These are phyloP conservation scores for Leuciscus idus DNA, from an alignment of 2,113 vertebrate genomes.

Conservation along the genomic window DNA sequence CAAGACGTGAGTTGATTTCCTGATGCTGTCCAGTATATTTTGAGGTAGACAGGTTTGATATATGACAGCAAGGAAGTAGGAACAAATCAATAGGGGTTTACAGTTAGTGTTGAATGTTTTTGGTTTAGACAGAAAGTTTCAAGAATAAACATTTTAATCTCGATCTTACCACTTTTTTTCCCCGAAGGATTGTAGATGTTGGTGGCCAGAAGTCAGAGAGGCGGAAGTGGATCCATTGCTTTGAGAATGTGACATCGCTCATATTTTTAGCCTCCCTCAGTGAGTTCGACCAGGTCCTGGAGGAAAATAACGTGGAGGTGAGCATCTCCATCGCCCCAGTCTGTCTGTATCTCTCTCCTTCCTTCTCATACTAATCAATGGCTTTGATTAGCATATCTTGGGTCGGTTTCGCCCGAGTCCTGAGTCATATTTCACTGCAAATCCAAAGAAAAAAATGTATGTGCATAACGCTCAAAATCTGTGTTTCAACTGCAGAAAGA, in stretches of 20 bases:
- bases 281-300: conserved; percentile 88
- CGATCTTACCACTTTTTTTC: neutral
- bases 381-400: neutral
- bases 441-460: neutral
- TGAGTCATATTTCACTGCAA: neutral
- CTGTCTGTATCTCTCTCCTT: neutral
- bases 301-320: conserved; percentile 84
- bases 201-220: conserved; percentile 90
- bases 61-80: neutral
- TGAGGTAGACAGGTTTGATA: neutral
- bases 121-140: neutral
- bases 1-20: neutral
- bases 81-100: neutral
- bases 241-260: conserved; percentile 87
- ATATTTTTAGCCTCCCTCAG: conserved; percentile 92
- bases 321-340: conserved; percentile 48
- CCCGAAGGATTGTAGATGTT: conserved; percentile 86
- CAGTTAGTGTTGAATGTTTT: conserved; percentile 14
- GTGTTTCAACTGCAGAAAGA: too few relatives aligned
- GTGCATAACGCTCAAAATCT: neutral
- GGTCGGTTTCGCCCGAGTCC: too few relatives aligned
- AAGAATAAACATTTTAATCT: neutral
- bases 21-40: conserved; percentile 2
- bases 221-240: conserved; percentile 92
- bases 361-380: neutral